phyloP scores from a whole-genome alignment of 2,797 vertebrate genomes.

The Pelochelys cantorii region DNA sequence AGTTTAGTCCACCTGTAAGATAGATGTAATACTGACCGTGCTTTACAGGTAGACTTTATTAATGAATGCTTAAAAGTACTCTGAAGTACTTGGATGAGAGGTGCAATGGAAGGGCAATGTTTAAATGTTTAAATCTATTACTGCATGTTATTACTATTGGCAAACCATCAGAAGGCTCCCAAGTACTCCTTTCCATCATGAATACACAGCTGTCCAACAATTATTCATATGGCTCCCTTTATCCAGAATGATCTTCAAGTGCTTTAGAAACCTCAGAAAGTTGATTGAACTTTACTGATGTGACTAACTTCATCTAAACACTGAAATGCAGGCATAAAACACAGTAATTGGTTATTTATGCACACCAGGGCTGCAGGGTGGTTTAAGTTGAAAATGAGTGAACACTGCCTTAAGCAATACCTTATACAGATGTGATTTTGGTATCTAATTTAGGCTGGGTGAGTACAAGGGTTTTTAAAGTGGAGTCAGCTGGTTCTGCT shows the following conservation, averaged over 20 bases:
- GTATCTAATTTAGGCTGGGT: neutral
- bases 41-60: neutral
- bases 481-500: neutral
- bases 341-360: neutral
- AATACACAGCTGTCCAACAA: neutral
- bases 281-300: neutral
- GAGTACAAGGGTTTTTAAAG: neutral
- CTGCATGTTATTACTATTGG: neutral
- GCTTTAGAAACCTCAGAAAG: neutral
- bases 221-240: neutral
- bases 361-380: neutral
- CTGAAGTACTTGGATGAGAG: neutral
- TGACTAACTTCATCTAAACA: neutral
- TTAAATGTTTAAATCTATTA: too few species aligned
- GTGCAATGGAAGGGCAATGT: neutral
- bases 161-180: neutral
- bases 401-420: accelerated
- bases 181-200: neutral
- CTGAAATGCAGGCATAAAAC: neutral
- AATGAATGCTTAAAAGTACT: neutral
- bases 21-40: neutral
- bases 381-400: neutral
- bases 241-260: neutral
- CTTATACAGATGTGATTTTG: neutral
- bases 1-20: neutral